Percentiles rank a stretch among this genome's conserved stretches.
phyloP scores from a whole-genome alignment of 2,113 vertebrate genomes.

The Corapipo altera region DNA sequence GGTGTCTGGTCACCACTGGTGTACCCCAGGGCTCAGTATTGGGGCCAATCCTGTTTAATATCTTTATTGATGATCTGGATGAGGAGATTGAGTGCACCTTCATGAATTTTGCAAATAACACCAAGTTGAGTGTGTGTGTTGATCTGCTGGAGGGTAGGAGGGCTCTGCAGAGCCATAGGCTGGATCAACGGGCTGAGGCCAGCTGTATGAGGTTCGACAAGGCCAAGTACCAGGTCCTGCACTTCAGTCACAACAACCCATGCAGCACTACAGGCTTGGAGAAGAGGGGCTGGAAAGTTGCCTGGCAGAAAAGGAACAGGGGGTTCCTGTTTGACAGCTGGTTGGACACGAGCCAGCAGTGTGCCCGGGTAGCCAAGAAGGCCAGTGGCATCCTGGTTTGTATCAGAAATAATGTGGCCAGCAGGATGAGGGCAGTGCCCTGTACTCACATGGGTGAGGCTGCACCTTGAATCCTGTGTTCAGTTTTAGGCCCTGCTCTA shows the following conservation, averaged over 20 bases:
- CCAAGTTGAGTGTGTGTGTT: background rate
- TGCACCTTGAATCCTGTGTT: background rate
- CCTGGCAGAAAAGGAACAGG: background rate
- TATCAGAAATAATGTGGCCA: background rate
- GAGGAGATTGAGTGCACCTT: background rate
- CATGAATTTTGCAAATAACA: background rate
- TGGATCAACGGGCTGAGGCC: background rate
- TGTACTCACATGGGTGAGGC: background rate
- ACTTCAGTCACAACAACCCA: background rate
- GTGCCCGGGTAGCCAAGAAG: background rate
- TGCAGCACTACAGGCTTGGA: background rate
- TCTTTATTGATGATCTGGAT: background rate
- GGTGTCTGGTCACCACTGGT: background rate
- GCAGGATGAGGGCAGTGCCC: background rate
- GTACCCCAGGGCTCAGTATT: background rate
- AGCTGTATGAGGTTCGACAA: background rate
- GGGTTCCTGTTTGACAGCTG: background rate
- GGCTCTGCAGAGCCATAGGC: background rate
- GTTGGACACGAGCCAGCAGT: background rate
- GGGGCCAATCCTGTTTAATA: background rate
- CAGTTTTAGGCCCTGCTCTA: background rate
- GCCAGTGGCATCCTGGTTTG: background rate
- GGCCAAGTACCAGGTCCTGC: background rate
- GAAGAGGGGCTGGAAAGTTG: background rate
- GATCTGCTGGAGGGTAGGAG: background rate